Base-by-base conservation (phyloP, 2,888 invertebrate genomes). In the Ectemnius continuus region DNA sequence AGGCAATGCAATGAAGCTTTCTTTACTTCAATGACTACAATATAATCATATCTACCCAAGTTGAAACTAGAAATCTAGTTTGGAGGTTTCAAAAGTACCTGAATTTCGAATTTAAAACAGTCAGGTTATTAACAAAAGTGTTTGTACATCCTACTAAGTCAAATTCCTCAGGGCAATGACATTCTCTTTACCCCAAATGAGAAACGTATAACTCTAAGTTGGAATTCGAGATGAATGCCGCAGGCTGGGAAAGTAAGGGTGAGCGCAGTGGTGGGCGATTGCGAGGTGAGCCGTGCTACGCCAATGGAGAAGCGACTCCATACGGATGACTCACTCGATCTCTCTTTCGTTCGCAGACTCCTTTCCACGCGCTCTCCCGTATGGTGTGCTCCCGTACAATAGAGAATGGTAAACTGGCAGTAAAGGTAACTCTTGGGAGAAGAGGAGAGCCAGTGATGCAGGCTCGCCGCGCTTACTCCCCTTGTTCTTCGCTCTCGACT, bases 371-470 rank as follows among this genome's bases (percentile, higher is more conserved):
- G 4, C 36, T 36, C 36, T 81, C 84, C 78, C 85, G 85, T 84
- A 86, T 83, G 83, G 85, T 76, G 36, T 36, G 84, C 79, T 75
- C 82, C 26, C 78, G 75, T 78, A 85, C 82, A 80, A 86, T 83
- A 75, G 82, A 82, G 84, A 85, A 87, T 84, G 81, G 86, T 81
- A 84, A 87, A 87, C 82, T 52, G 52, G 84, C 83, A 79, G 85
- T 83, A 85, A 87, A 87, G 87, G 87, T 87, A 87, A 86, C 85
- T 86, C 82, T 76, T 75, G 81, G 79, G 72, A 6, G 81, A 80
- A 70, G 81, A 75, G 71, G 75, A 36, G 23, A 76, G 70, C 73
- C 67, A 67, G 68, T 76, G 78, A 67, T 73, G 61, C 71, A 65
- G 76, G 74, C 16, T 52, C 16, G 52, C 14, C 52, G 16, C 52